These are phyloP conservation scores for Piscicola geometra DNA, from an alignment of 2,888 invertebrate species.

Conservation along the genomic window DNA sequence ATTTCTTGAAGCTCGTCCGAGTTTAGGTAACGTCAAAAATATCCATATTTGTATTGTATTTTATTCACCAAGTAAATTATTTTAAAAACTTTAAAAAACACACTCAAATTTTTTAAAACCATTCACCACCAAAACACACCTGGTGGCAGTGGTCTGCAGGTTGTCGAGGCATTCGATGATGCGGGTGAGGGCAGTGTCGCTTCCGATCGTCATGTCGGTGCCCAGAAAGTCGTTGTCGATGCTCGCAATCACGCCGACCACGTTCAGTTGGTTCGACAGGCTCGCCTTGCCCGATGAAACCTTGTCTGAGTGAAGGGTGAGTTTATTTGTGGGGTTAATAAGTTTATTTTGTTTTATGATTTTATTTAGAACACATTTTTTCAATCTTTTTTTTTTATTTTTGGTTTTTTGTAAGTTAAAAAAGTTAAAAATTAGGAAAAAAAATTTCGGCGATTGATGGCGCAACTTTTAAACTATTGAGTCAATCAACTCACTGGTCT, in stretches of 20 bases:
- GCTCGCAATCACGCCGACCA: constrained; percentile 96
- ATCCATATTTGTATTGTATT: too few relatives aligned
- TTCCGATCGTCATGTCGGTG: constrained; percentile 99
- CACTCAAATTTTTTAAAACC: not conserved
- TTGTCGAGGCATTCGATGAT: constrained; percentile 98
- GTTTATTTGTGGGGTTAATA: not conserved
- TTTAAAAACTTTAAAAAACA: not conserved
- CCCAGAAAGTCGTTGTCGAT: constrained; percentile 99
- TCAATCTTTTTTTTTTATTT: not conserved
- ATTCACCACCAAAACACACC: too few relatives aligned
- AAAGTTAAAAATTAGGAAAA: not conserved
- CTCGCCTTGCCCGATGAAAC: constrained; percentile 74
- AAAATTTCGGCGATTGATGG: too few relatives aligned
- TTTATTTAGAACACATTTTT: not conserved
- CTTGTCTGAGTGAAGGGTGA: constrained; percentile 48
- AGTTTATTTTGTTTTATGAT: not conserved
- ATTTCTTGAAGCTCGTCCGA: not conserved
- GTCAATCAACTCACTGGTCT: constrained; percentile 57
- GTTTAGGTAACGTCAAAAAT: too few relatives aligned
- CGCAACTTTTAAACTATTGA: not conserved
- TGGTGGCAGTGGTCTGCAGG: constrained; percentile 74
- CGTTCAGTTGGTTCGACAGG: constrained; percentile 74
- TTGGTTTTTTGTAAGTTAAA: not conserved
- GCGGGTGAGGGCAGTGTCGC: constrained; percentile 91
- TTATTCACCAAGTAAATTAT: not conserved